These are phyloP conservation scores for Zenarchopterus dispar DNA, from an alignment of 2,797 vertebrate genomes.

Conservation along the genomic window DNA sequence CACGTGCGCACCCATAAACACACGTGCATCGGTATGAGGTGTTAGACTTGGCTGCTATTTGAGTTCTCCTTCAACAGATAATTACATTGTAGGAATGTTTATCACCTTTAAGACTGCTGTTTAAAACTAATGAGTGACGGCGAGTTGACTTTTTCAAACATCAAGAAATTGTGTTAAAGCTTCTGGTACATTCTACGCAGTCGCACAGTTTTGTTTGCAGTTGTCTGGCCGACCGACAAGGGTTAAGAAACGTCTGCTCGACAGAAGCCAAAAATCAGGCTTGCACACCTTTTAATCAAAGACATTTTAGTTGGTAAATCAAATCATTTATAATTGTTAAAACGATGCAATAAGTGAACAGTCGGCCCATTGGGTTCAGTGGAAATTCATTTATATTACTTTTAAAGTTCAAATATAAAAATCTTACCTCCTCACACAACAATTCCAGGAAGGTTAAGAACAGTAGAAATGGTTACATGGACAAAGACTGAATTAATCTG, in stretches of 20 bases:
- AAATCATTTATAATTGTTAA: too few relatives aligned
- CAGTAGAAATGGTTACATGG: too few relatives aligned
- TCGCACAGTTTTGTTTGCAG: background rate
- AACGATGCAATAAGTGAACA: too few relatives aligned
- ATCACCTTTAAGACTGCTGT: conserved; percentile 35
- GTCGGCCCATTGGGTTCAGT: too few relatives aligned
- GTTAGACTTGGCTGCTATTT: conserved; percentile 56
- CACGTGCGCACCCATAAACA: conserved; percentile 25
- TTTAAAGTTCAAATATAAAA: too few relatives aligned
- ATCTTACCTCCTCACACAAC: too few relatives aligned
- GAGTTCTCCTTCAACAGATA: conserved; percentile 46
- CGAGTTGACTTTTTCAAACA: conserved; percentile 31
- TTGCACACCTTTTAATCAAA: too few relatives aligned
- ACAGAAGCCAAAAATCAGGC: too few relatives aligned
- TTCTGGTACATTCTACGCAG: background rate
- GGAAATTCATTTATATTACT: too few relatives aligned
- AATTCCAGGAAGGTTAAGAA: too few relatives aligned
- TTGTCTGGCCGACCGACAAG: background rate
- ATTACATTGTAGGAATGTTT: conserved; percentile 59
- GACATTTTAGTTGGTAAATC: too few relatives aligned
- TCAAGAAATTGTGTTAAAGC: conserved; percentile 9
- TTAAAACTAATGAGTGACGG: conserved; percentile 25
- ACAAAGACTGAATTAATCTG: too few relatives aligned
- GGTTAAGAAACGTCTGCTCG: background rate
- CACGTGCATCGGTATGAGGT: conserved; percentile 18